These are phyloP conservation scores for Centrocercus urophasianus DNA, from an alignment of 2,113 vertebrate species.

Conservation along the genomic window DNA sequence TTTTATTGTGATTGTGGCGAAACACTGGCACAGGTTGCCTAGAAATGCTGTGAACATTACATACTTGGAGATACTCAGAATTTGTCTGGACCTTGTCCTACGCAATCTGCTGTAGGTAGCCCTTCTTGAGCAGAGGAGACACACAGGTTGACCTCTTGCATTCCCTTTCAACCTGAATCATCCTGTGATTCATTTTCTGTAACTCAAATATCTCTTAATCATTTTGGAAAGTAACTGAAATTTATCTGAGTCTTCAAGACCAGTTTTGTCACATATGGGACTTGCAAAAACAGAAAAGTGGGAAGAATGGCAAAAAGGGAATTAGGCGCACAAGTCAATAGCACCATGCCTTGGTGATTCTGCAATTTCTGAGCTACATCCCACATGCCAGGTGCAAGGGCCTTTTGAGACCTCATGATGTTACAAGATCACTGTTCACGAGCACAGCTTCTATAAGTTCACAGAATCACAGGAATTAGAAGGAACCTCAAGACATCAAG, in stretches of 20 bases:
- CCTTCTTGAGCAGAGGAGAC: background rate
- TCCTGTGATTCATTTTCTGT: background rate
- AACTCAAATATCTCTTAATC: background rate
- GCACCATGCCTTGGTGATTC: fast-evolving
- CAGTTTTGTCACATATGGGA: background rate
- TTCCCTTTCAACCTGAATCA: background rate
- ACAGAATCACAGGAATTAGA: no score
- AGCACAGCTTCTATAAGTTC: background rate
- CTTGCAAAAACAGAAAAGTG: background rate
- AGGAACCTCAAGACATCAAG: no score
- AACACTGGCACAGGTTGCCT: background rate
- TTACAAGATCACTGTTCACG: background rate
- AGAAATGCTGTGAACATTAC: background rate
- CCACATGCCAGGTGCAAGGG: fast-evolving
- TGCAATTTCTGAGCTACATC: background rate
- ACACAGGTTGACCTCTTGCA: background rate
- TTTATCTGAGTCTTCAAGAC: background rate
- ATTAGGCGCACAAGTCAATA: background rate
- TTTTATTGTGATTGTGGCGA: background rate
- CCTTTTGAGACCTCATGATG: background rate
- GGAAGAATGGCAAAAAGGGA: background rate
- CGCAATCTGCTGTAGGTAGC: background rate
- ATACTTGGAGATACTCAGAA: background rate
- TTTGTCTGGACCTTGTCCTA: background rate
- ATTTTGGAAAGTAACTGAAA: background rate